Evolutionary conservation across 2,113 vertebrate genomes (phyloP), one percentile per base, ranked within the genome.

Genomic region (Todiramphus saurophagus): DNA sequence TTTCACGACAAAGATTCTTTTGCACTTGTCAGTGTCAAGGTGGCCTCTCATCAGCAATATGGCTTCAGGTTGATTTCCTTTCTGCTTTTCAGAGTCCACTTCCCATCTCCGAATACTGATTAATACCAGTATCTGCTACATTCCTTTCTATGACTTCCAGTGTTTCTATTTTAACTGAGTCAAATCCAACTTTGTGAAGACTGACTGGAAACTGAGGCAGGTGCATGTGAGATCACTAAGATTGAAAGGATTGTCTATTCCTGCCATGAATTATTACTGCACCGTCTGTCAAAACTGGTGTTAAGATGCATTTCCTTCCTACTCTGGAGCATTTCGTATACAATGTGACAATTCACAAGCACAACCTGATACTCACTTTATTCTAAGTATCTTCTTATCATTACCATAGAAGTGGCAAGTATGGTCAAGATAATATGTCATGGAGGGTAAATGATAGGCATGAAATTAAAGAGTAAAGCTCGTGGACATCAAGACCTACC

Each of bases 21-120:
- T 94, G 83, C 90, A 83, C 94, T 97, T 96, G 90, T 94, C 95
- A 94, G 43, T 94, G 75, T 55, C 93, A 96, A 94, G 84, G 94
- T 91, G 88, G 96, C 75, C 83, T 94, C 87, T 91, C 81, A 94
- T 95, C 93, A 96, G 62, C 85, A 90, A 66, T 55, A 89, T 83
- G 84, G 87, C 75, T 94, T 87, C 72, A 78, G 87, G 91, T 77
- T 80, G 87, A 80, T 93, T 94, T 94, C 83, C 48, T 56, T 63
- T 74, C 68, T 87, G 60, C 63, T 85, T 93, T 92, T 94, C 79
- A 75, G 44, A 88, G 41, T 37, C 72, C 53, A 62, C 78, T 87
- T 93, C 31, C 39, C 39, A 89, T 43, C 60, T 53, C 59, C 72
- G 95, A 94, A 96, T 96, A 87, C 92, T 92, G 84, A 97, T 95